phyloP scores from a whole-genome alignment of 1,140 invertebrate genomes.

The Carcinoscorpius rotundicauda region DNA sequence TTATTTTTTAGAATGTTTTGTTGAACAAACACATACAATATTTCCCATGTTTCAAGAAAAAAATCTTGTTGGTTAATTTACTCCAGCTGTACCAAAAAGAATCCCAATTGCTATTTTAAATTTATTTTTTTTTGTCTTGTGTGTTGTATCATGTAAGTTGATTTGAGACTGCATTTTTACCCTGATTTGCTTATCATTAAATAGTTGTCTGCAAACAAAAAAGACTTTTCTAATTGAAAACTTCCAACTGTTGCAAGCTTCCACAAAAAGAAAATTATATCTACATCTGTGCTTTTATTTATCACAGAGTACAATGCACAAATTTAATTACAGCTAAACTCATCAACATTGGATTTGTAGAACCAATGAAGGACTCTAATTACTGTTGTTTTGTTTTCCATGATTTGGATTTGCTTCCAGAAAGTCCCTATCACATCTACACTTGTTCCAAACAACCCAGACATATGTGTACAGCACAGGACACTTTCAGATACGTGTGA shows the following conservation, averaged over 20 bases:
- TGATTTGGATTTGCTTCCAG: slow-evolving; percentile 44
- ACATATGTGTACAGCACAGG: slow-evolving; percentile 24
- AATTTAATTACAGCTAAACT: slow-evolving; percentile 29
- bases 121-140: background rate
- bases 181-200: background rate
- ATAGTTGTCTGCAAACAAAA: background rate
- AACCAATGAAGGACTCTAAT: slow-evolving; percentile 29
- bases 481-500: slow-evolving; percentile 25
- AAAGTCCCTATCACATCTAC: slow-evolving; percentile 30
- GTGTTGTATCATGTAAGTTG: no score
- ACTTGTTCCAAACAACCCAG: slow-evolving; percentile 23
- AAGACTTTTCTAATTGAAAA: background rate
- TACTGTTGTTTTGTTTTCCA: slow-evolving; percentile 42
- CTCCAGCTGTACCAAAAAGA: no score
- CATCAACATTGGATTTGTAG: slow-evolving; percentile 38
- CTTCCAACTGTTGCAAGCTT: background rate
- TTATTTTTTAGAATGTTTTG: no score
- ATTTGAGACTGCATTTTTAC: no score
- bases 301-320: slow-evolving; percentile 17
- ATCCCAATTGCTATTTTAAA: no score
- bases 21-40: no score
- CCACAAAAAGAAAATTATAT: background rate
- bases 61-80: no score
- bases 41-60: no score
- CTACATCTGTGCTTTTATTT: background rate